Conservation (phyloP, 2,113 vertebrate genomes). For the Sphyrna mokarran region DNA sequence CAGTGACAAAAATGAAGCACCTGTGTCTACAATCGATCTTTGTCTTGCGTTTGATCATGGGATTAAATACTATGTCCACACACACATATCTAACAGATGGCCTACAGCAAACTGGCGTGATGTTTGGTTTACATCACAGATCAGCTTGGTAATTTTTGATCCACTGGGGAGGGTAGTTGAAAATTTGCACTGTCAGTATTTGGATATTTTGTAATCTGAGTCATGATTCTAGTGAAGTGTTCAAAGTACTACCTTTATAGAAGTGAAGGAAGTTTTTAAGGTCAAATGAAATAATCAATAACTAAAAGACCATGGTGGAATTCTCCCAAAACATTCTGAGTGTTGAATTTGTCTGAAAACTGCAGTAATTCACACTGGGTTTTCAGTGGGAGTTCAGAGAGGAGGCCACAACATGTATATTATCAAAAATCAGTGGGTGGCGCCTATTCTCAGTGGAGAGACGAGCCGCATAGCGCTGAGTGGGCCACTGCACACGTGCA, state of each 20-base stretch:
- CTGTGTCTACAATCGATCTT: neutral
- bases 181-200: neutral
- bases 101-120: neutral
- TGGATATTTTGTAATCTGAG: neutral
- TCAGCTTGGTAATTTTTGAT: neutral
- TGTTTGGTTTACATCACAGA: neutral
- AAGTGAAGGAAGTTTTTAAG: neutral
- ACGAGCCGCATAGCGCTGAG: too few species aligned
- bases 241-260: neutral
- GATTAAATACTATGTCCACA: neutral
- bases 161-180: neutral
- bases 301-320: neutral
- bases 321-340: too few species aligned
- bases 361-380: too few species aligned
- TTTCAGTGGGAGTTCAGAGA: too few species aligned
- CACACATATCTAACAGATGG: neutral
- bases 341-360: too few species aligned
- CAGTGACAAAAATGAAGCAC: neutral
- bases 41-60: neutral
- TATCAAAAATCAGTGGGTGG: too few species aligned
- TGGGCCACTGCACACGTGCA: too few species aligned
- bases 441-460: too few species aligned
- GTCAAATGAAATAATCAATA: neutral
- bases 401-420: too few species aligned
- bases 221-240: neutral